These are phyloP conservation scores for Aleiodes sp. DNA, from an alignment of 1,140 invertebrate genomes.

Conservation along the genomic window DNA sequence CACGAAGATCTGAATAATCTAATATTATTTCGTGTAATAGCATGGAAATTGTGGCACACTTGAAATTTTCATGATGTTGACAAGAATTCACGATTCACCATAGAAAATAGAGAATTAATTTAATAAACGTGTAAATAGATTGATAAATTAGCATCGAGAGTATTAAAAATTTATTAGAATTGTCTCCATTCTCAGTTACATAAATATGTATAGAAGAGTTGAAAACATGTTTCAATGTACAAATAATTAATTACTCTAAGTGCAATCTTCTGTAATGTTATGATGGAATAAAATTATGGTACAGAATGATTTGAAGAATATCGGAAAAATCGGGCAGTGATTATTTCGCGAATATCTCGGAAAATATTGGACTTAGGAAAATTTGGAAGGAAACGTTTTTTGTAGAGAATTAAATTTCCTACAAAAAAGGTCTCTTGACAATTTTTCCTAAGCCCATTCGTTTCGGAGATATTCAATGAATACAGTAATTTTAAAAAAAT, in stretches of 20 bases:
- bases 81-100: too few relatives aligned
- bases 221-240: conserved; percentile 18
- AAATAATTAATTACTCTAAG: conserved; percentile 9
- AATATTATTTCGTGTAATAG: too few relatives aligned
- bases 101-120: too few relatives aligned
- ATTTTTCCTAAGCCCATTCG: background rate
- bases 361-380: background rate
- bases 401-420: background rate
- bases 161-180: conserved; percentile 5
- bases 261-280: background rate
- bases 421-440: background rate
- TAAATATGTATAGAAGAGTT: conserved; percentile 25
- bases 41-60: too few relatives aligned
- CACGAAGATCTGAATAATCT: too few relatives aligned
- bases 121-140: too few relatives aligned
- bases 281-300: conserved; percentile 23
- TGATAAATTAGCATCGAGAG: background rate
- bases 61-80: too few relatives aligned
- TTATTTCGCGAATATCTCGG: background rate
- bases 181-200: too few relatives aligned
- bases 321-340: too few relatives aligned
- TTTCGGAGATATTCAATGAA: too few relatives aligned
- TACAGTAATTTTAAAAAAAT: too few relatives aligned
- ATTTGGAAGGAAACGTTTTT: background rate
- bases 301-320: too few relatives aligned